These are phyloP conservation scores for Anabas testudineus DNA, from an alignment of 2,797 vertebrate genomes.

Conservation along the genomic window DNA sequence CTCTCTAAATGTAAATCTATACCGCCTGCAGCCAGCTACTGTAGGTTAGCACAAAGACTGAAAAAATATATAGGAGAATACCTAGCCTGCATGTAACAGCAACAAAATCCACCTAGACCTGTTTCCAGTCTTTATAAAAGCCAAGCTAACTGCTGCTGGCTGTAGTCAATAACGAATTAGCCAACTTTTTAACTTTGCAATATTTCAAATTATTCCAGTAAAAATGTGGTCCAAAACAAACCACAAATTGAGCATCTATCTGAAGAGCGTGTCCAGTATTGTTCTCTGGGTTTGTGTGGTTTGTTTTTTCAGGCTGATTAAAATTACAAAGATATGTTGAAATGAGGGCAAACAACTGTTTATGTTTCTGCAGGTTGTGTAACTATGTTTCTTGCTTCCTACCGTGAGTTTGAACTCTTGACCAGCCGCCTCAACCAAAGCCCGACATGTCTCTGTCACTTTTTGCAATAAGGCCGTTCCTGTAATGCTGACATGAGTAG, in stretches of 20 bases:
- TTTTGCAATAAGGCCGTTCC: slow-evolving; percentile 68
- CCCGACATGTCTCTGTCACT: slow-evolving; percentile 74
- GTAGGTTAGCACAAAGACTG: no score
- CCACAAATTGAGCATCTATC: background rate
- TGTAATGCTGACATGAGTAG: slow-evolving; percentile 80
- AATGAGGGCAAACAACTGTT: background rate
- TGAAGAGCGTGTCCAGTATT: background rate
- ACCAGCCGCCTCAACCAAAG: slow-evolving; percentile 65
- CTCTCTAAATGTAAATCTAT: no score
- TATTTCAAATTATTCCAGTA: background rate
- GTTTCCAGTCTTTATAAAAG: no score
- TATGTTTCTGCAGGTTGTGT: background rate
- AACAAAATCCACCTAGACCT: no score
- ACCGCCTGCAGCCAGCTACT: no score
- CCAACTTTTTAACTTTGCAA: background rate
- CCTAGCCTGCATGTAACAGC: no score
- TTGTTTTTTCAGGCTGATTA: background rate
- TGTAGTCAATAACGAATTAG: background rate
- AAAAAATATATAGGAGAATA: no score
- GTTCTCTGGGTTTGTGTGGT: background rate
- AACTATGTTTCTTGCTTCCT: slow-evolving; percentile 15
- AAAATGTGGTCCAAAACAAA: background rate
- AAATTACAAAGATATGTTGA: background rate
- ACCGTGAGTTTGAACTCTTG: slow-evolving; percentile 80
- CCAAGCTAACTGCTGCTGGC: no score